Evolutionary conservation across 2,888 invertebrate species (phyloP), one percentile per base, ranked within the genome.

Genomic region (Nomada lathburiana): DNA sequence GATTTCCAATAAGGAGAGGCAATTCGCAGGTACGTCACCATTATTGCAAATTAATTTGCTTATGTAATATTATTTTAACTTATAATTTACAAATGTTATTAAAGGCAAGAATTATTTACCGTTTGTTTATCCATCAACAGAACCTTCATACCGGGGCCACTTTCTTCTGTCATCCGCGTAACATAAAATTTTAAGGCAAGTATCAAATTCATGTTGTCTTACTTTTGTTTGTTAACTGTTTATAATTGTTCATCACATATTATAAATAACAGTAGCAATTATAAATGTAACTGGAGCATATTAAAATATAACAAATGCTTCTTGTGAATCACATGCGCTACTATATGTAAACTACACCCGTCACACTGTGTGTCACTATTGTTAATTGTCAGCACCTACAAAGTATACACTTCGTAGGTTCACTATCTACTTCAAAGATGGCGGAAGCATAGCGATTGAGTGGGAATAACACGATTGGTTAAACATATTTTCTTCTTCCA

Each of bases 131-230:
- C 99, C 97, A 99, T 98, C 65, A 99, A 94, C 86, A 99, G 96
- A 59, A 99, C 98, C 96, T 99, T 99, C 99, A 99, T 99, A 69
- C 99, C 99, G 1, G 99, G 98, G 2, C 99, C 99, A 92, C 98
- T 98, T 92, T 99, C 98, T 86, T 98, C 97, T 7, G 99, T 98
- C 99, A 99, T 99, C 94, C 98, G 98, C 63, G 97, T 97, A 83
- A 99, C 96, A 94, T 99, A 99, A 93, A 98, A 96, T 94, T 98
- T 98, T 10, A 99, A 96, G 63, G 99, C 98, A 87, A 96, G 96
- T 90, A 99, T 96, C 26, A 98, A 97, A 94, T 99, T 98, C 99
- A 99, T 98, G 68, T 98, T 76, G 18, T 36, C 16, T 70, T 83
- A 52, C 36, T 42, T 36, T 42, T 11, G 53, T 64, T 60, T 11